phyloP scores from a whole-genome alignment of 1,140 invertebrate genomes.

The Drosophila jambulina region DNA sequence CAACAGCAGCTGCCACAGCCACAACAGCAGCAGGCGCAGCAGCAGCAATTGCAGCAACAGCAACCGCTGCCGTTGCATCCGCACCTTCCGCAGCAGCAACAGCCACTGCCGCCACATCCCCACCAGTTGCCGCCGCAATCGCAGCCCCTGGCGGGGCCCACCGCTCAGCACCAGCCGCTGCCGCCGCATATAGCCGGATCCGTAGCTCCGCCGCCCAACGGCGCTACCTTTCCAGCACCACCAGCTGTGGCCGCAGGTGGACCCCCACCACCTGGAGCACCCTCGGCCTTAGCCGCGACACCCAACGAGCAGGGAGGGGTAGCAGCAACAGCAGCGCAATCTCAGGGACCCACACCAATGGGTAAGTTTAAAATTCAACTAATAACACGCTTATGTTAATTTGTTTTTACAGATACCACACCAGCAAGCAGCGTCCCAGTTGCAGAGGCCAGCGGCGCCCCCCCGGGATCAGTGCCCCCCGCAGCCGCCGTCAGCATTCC shows the following conservation, averaged over 20 bases:
- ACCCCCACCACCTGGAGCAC: constrained; percentile 16
- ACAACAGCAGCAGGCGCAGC: constrained; percentile 44
- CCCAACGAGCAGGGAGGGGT: constrained; percentile 16
- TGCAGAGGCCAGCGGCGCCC: constrained; percentile 30
- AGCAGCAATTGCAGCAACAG: constrained; percentile 49
- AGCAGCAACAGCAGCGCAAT: constrained; percentile 36
- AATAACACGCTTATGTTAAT: too few species aligned
- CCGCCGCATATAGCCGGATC: constrained; percentile 51
- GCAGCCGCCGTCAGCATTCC: constrained; percentile 63
- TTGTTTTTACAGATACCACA: constrained; percentile 57
- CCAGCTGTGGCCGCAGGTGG: constrained; percentile 42
- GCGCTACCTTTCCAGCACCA: constrained; percentile 54
- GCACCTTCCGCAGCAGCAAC: constrained; percentile 45
- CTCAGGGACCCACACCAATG: constrained; percentile 74
- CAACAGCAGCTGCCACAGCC: constrained; percentile 32
- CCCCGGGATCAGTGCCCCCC: constrained; percentile 35
- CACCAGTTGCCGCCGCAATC: constrained; percentile 49
- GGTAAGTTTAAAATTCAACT: constrained; percentile 55
- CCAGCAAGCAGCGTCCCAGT: constrained; percentile 59
- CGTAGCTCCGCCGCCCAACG: constrained; percentile 55
- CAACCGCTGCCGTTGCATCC: constrained; percentile 55
- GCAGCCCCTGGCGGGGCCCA: constrained; percentile 46
- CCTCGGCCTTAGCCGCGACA: constrained; percentile 6
- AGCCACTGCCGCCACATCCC: constrained; percentile 35
- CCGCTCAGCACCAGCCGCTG: constrained; percentile 65